Percentiles rank a stretch among this genome's conserved stretches.
These are phyloP conservation scores for Agrilus cyanescens DNA, from an alignment of 2,888 invertebrate genomes.

Conservation along the genomic window DNA sequence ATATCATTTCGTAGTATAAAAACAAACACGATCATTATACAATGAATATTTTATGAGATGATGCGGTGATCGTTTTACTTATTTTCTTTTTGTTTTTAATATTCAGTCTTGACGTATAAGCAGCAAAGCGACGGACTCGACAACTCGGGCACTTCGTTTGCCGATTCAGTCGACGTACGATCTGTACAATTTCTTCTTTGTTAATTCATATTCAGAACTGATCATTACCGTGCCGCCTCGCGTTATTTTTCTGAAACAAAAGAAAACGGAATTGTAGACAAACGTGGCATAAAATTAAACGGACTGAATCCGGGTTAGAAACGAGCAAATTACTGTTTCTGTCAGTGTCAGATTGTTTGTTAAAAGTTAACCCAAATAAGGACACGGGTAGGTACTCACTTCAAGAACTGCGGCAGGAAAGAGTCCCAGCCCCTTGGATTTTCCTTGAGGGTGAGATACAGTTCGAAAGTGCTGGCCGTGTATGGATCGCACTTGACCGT, in stretches of 20 bases:
- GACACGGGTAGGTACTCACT: conserved; percentile 46
- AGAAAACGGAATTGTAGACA: conserved; percentile 6
- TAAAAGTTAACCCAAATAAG: not conserved
- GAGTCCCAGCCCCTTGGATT: conserved; percentile 77
- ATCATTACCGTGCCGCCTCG: conserved; percentile 70
- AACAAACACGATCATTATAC: conserved; percentile 1
- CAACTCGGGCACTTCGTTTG: not conserved
- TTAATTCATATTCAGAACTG: conserved; percentile 71
- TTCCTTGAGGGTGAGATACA: conserved; percentile 77
- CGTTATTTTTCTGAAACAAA: conserved; percentile 59
- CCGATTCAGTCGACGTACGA: conserved; percentile 35
- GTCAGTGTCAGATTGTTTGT: not conserved
- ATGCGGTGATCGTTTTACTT: conserved; percentile 5
- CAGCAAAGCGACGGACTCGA: conserved; percentile 3
- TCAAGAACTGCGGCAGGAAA: conserved; percentile 76
- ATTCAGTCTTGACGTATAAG: conserved; percentile 11
- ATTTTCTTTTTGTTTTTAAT: no score
- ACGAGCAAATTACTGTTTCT: not conserved
- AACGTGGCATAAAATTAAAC: not conserved
- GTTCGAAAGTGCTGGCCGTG: conserved; percentile 80
- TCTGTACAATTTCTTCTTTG: conserved; percentile 77
- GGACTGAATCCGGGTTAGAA: not conserved
- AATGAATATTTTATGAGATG: conserved; percentile 10
- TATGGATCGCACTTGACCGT: conserved; percentile 74
- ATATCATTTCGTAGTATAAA: no score